phyloP scores from a whole-genome alignment of 2,113 vertebrate genomes.

The Bubo scandiacus region DNA sequence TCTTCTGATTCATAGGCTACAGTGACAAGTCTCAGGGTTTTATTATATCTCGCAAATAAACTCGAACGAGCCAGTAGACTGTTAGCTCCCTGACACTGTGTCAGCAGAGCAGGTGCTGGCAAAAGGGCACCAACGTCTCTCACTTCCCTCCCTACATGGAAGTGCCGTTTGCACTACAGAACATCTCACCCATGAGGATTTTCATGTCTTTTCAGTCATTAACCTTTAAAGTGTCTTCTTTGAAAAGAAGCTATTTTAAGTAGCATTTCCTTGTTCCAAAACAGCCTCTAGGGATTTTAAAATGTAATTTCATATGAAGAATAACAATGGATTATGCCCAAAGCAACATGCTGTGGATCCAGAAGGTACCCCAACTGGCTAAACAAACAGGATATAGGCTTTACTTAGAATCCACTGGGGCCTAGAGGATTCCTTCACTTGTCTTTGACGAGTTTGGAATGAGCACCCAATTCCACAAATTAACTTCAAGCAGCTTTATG shows the following conservation, averaged over 20 bases:
- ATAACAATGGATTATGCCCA: constrained; percentile 17
- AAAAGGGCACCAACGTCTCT: constrained; percentile 1
- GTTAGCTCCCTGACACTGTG: not conserved
- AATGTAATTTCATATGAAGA: constrained; percentile 18
- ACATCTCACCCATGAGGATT: constrained; percentile 38
- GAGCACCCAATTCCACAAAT: not conserved
- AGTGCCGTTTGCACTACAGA: constrained; percentile 32
- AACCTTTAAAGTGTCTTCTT: constrained; percentile 21
- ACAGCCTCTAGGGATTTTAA: constrained; percentile 11
- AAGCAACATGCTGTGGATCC: not conserved
- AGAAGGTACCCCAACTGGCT: not conserved
- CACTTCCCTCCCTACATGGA: not conserved
- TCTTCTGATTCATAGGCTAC: not conserved
- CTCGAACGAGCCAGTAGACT: not conserved
- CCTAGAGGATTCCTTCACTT: not conserved
- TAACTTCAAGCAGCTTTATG: not conserved
- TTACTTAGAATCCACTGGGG: not conserved
- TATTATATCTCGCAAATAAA: not conserved
- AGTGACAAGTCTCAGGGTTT: not conserved
- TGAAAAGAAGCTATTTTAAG: constrained; percentile 29
- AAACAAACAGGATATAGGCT: not conserved
- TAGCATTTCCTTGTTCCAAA: constrained; percentile 1
- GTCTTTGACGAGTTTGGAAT: not conserved
- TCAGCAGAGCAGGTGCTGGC: constrained; percentile 12
- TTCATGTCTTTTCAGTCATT: constrained; percentile 21